phyloP scores from a whole-genome alignment of 2,113 vertebrate genomes.

The Gobio gobio region DNA sequence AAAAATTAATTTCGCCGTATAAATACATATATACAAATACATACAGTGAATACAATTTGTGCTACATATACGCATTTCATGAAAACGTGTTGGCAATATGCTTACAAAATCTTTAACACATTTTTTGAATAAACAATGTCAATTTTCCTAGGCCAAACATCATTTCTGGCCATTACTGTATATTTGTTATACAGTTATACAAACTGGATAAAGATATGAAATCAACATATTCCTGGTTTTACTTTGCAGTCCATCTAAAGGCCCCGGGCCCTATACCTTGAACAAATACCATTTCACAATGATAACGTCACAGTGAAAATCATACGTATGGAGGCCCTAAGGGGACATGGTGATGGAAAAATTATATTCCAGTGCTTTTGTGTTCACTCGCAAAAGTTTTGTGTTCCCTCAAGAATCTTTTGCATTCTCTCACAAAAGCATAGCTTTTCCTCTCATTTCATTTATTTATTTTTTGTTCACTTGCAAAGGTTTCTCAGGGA shows the following conservation, averaged over 20 bases:
- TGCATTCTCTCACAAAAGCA: background rate
- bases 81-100: too few relatives aligned
- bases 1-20: too few relatives aligned
- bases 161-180: too few relatives aligned
- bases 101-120: too few relatives aligned
- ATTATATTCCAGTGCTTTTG: background rate
- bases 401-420: background rate
- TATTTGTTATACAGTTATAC: background rate
- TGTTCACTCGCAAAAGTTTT: too few relatives aligned
- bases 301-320: background rate
- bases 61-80: too few relatives aligned
- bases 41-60: too few relatives aligned
- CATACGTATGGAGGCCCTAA: background rate
- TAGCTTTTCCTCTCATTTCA: too few relatives aligned
- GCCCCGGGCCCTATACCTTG: too few relatives aligned
- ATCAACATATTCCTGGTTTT: background rate
- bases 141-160: too few relatives aligned
- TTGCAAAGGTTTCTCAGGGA: background rate
- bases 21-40: too few relatives aligned
- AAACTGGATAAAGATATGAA: background rate
- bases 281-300: background rate
- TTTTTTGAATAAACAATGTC: too few relatives aligned
- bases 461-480: background rate
- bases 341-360: background rate
- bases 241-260: background rate